phyloP scores from a whole-genome alignment of 1,140 invertebrate genomes.

The Halesus radiatus region DNA sequence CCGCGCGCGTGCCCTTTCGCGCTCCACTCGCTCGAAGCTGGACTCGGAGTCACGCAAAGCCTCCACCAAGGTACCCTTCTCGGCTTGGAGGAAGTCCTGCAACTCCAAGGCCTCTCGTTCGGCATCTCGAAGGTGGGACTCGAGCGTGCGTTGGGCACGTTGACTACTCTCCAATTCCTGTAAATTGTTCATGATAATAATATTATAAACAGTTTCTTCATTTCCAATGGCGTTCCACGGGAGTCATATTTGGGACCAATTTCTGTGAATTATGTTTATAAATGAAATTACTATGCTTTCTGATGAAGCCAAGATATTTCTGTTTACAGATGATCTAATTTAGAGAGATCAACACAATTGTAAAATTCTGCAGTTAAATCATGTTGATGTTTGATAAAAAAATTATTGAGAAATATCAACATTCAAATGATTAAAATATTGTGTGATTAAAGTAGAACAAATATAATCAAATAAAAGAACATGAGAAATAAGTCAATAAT shows the following conservation, averaged over 20 bases:
- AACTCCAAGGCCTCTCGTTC: slow-evolving; percentile 80
- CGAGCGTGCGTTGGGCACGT: slow-evolving; percentile 69
- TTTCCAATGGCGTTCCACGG: too few species aligned
- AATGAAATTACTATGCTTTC: too few species aligned
- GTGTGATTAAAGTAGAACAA: background rate
- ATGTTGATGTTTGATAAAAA: too few species aligned
- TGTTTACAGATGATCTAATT: too few species aligned
- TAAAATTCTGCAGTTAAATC: too few species aligned
- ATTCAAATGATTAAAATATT: background rate
- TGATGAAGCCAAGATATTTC: too few species aligned
- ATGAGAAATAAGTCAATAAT: slow-evolving; percentile 43
- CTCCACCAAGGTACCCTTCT: slow-evolving; percentile 80
- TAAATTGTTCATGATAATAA: background rate
- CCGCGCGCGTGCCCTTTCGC: slow-evolving; percentile 72
- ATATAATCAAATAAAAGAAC: background rate
- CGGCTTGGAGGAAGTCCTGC: slow-evolving; percentile 84
- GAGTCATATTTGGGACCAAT: too few species aligned
- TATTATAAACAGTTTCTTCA: slow-evolving; percentile 1
- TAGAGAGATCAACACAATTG: too few species aligned
- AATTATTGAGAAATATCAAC: too few species aligned
- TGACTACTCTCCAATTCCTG: slow-evolving; percentile 78
- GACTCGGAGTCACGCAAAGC: slow-evolving; percentile 81
- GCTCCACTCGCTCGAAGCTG: slow-evolving; percentile 67
- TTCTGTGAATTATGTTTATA: too few species aligned
- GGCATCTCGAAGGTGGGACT: slow-evolving; percentile 79